Conservation (phyloP, 64 coral and sea anemone species). For the Montipora capricornis region DNA sequence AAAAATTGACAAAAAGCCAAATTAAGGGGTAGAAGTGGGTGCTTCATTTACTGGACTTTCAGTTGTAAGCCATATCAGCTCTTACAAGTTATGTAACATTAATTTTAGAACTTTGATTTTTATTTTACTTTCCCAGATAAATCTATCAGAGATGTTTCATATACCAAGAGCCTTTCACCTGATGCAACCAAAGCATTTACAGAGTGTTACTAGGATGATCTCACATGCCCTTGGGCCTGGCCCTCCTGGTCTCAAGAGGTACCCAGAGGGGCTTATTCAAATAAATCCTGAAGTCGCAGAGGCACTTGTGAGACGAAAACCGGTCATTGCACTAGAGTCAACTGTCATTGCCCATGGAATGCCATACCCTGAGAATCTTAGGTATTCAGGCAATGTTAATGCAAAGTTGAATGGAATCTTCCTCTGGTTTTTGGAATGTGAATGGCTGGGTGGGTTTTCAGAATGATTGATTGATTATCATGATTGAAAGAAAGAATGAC, state of each 20-base stretch:
- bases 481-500: no score
- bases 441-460: no score
- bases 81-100: no score
- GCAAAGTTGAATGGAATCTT: no score
- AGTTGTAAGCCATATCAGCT: no score
- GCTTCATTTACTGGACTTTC: no score
- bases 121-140: neutral
- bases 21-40: no score
- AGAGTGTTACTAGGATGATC: constrained; percentile 28
- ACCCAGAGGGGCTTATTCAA: constrained; percentile 62
- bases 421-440: no score
- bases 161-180: constrained; percentile 24
- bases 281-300: constrained; percentile 87
- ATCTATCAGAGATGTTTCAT: constrained; percentile 27
- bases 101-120: neutral
- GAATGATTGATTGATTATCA: no score
- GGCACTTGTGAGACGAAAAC: constrained; percentile 78
- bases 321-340: constrained; percentile 94
- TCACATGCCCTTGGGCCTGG: constrained; percentile 78
- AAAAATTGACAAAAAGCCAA: no score
- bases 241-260: constrained; percentile 10
- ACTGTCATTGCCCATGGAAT: constrained; percentile 97
- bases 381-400: constrained; percentile 22
- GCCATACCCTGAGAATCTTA: constrained; percentile 95
- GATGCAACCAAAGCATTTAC: constrained; percentile 48